phyloP scores from a whole-genome alignment of 2,888 invertebrate species.

The Selenia dentaria region DNA sequence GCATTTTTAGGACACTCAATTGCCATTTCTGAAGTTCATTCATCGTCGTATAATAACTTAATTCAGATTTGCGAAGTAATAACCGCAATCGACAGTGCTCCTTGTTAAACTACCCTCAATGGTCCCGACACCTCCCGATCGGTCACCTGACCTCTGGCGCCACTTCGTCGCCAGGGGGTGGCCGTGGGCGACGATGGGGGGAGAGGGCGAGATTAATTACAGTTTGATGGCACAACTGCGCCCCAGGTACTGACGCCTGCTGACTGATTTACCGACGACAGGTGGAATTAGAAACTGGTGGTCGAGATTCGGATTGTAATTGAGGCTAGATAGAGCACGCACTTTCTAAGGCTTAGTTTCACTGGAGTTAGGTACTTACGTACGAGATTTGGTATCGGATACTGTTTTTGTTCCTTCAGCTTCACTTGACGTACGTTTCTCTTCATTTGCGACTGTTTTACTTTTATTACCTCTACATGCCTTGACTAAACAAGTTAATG shows the following conservation, averaged over 20 bases:
- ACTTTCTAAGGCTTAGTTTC: not conserved
- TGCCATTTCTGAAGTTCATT: not conserved
- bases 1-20: conserved; percentile 13
- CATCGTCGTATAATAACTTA: conserved; percentile 4
- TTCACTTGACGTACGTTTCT: too few species aligned
- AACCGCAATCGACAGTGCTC: conserved; percentile 13
- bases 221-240: conserved; percentile 65
- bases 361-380: not conserved
- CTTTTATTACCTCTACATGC: too few species aligned
- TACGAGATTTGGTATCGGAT: too few species aligned
- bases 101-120: conserved; percentile 12
- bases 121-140: conserved; percentile 21
- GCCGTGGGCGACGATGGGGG: conserved; percentile 19
- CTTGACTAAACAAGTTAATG: too few species aligned
- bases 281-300: conserved; percentile 50
- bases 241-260: conserved; percentile 53
- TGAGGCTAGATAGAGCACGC: conserved; percentile 11
- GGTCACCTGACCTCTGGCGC: conserved; percentile 69
- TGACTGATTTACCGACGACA: conserved; percentile 41
- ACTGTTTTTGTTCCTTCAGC: too few species aligned
- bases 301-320: conserved; percentile 14
- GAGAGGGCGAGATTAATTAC: conserved; percentile 70
- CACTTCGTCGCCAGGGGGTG: conserved; percentile 48
- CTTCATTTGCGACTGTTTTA: too few species aligned
- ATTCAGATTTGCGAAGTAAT: conserved; percentile 2